Evolutionary conservation across 37 sponge, comb jelly and placozoan genomes (phyloP), one percentile per base, ranked within the genome.

Genomic region (Aplysina aerophoba): DNA sequence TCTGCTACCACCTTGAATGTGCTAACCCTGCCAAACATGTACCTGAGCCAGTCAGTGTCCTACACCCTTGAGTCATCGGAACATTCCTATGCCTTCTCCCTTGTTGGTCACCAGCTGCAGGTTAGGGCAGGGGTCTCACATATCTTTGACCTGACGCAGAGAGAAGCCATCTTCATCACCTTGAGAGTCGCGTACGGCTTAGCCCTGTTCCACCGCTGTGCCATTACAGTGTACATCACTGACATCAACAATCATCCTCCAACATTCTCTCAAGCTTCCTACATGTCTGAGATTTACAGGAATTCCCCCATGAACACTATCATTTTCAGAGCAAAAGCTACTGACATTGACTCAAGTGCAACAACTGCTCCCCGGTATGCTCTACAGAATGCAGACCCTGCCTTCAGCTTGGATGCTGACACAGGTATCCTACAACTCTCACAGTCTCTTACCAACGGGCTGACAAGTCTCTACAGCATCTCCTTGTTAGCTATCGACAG

Each of bases 231-330:
- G 27, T 28, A 59, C 33, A 83, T 93, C 30, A 41, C 40, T 38
- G 94, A 93, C 72, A 88, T 85, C 20, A 85, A 93, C 81, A 86
- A 90, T 62, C 78, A 94, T 56, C 57, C 81, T 6, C 92, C 94
- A 31, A 25, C 37, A 30, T 94, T 94, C 79, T 6, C 59, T 5
- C 37, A 63, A 0, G 31, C 54, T 22, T 19, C 37, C 13, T 91
- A 86, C 59, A 33, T 68, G 12, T 24, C 88, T 17, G 84, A 89
- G 35, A 79, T 94, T 30, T 94, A 94, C 58, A 21, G 55, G 28
- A 73, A 69, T 75, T 84, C 92, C 39, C 94, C 92, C 62, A 65
- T 75, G 0, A 83, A 80, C 0, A 20, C 85, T 17, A 59, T 55
- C n/a, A 33, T 93, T 19, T 88, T 85, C 62, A 50, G 64, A 40